These are phyloP conservation scores for Tanypteryx hageni DNA, from an alignment of 2,888 invertebrate genomes.

Conservation along the genomic window DNA sequence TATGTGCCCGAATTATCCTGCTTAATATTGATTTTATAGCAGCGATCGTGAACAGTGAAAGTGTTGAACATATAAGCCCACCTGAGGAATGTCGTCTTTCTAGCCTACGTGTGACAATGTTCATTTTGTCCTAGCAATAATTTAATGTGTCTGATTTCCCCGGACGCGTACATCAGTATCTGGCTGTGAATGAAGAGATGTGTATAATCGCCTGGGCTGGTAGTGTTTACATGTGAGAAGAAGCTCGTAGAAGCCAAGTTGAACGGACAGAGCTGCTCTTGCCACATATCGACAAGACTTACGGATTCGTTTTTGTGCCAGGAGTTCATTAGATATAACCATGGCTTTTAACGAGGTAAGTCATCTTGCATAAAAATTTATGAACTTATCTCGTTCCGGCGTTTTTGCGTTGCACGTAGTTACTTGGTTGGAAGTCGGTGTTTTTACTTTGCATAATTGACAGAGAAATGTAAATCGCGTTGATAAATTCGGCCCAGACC, in stretches of 20 bases:
- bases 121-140: constrained; percentile 33
- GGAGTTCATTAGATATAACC: background rate
- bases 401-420: too few species aligned
- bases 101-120: constrained; percentile 80
- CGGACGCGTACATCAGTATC: constrained; percentile 14
- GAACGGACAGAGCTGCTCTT: constrained; percentile 7
- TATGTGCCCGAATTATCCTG: constrained; percentile 36
- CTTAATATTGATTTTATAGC: constrained; percentile 50
- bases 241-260: background rate
- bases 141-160: constrained; percentile 25
- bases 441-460: too few species aligned
- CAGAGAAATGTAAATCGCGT: too few species aligned
- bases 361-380: background rate
- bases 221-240: constrained; percentile 40
- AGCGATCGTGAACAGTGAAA: constrained; percentile 47
- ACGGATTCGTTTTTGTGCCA: constrained; percentile 11
- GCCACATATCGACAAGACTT: constrained; percentile 6
- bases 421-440: too few species aligned
- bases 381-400: background rate
- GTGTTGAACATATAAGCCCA: constrained; percentile 73
- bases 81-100: constrained; percentile 82
- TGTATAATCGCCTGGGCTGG: constrained; percentile 13
- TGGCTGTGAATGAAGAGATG: constrained; percentile 57
- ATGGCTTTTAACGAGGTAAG: constrained; percentile 62
- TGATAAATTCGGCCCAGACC: too few species aligned